Base-by-base conservation (phyloP, 1,140 invertebrate species). In the Bombus consobrinus region DNA sequence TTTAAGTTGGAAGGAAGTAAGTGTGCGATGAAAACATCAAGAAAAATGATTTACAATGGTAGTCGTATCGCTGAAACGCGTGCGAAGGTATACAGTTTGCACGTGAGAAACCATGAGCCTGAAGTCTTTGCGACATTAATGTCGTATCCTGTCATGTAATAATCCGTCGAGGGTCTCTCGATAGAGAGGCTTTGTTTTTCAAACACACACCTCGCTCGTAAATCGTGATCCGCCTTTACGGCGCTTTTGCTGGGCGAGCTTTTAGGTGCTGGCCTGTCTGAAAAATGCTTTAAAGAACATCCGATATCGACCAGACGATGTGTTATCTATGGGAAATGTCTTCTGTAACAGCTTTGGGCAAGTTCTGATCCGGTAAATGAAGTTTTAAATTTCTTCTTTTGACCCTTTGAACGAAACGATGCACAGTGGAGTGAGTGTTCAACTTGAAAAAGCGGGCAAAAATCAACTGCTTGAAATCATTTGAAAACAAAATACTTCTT, bases 361-460 rank as follows among this genome's bases (percentile, higher is more conserved):
- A 59, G 41, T n/a, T 22, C 25, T 18, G 18, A 73, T 34, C 39
- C 47, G 2, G 37, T 15, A 13, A 32, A 75, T 66, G 39, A 66
- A 75, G 75, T 47, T 82, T 64, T 15, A 43, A n/a, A 75, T 75
- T 75, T 41, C 13, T 41, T 37, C 73, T 75, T 75, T 66, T 66
- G 34, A 75, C 1, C 32, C 22, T 25, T 22, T 41, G 34, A n/a
- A 37, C 13, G 10, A n/a, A 71, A 53, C 25, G 4, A 4, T 62
- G 10, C 28, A n/a, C 28, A n/a, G 3, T 13, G 59, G 12, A 62
- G 28, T n/a, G 59, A 62, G 4, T 10, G 10, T 62, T 34, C n/a
- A 25, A n/a, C 5, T 1, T 53, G 47, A 53, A 22, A 53, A 53
- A 53, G 47, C 18, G 6, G 18, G 47, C 18, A 22, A 53, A 22